Evolutionary conservation across 2,888 invertebrate genomes (phyloP).

Genomic region (Microplitis deprimator): DNA sequence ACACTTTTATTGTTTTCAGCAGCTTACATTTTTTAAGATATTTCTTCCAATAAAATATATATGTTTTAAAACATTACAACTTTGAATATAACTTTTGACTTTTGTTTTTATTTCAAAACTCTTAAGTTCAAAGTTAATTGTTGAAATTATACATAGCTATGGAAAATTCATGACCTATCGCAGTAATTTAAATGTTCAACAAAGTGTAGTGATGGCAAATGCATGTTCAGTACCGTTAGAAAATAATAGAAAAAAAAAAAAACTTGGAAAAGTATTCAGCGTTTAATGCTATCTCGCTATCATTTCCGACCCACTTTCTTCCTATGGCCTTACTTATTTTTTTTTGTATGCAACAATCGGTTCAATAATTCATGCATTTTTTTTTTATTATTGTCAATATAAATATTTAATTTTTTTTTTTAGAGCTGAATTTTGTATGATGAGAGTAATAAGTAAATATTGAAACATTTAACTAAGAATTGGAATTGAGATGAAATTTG

Average conservation of each 20-base stretch:
- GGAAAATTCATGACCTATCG: background rate
- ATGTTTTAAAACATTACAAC: too few species aligned
- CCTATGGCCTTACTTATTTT: background rate
- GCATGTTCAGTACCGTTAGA: conserved; percentile 21
- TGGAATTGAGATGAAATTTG: too few species aligned
- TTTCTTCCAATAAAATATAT: too few species aligned
- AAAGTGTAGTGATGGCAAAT: background rate
- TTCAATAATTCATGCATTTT: background rate
- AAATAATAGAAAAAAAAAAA: background rate
- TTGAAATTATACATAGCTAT: background rate
- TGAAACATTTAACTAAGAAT: too few species aligned
- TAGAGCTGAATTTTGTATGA: too few species aligned
- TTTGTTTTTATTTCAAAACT: background rate
- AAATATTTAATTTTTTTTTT: background rate
- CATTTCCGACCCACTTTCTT: conserved; percentile 24
- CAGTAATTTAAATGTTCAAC: background rate
- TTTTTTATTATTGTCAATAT: background rate
- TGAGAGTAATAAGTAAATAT: too few species aligned
- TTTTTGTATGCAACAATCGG: background rate
- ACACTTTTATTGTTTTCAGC: conserved; percentile 30
- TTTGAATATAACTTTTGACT: too few species aligned
- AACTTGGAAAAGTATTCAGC: conserved; percentile 22
- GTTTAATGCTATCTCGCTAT: background rate
- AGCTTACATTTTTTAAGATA: background rate
- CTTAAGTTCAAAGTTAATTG: background rate